A percentile compares a stretch with the other conserved stretches of the same genome.
These are phyloP conservation scores for Carassius gibelio DNA, from an alignment of 2,113 vertebrate species.

Conservation along the genomic window DNA sequence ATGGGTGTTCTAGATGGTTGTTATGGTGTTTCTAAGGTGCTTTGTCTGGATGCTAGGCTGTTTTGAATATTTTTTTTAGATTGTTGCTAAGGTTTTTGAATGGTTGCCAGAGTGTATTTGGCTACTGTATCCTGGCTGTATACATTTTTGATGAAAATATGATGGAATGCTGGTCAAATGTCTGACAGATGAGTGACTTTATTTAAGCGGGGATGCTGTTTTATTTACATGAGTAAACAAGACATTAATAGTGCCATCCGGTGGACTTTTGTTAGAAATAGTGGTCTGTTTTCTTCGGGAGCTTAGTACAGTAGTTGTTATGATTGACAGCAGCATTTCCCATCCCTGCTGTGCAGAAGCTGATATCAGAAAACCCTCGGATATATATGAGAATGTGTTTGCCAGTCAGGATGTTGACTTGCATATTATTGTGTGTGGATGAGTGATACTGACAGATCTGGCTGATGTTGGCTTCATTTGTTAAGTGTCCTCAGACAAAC, in stretches of 20 bases:
- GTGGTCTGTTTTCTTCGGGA: background rate
- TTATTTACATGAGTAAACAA: background rate
- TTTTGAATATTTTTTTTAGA: background rate
- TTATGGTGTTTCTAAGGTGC: too few species aligned
- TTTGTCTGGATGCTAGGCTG: too few species aligned
- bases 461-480: background rate
- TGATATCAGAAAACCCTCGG: conserved; percentile 5
- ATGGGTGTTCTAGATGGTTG: too few species aligned
- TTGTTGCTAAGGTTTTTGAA: background rate
- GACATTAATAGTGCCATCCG: background rate
- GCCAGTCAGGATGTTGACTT: background rate
- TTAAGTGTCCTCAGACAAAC: background rate
- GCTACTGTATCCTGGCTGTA: background rate
- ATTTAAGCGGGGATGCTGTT: background rate
- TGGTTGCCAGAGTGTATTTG: background rate
- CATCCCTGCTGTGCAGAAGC: background rate
- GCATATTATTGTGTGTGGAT: background rate
- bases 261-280: background rate
- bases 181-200: background rate
- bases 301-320: background rate
- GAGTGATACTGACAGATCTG: conserved; percentile 3
- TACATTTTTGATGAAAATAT: background rate
- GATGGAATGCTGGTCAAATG: background rate
- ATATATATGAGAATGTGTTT: background rate
- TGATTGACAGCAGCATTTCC: conserved; percentile 16